Evolutionary conservation across 2,113 vertebrate species (phyloP).

Genomic region (Saimiri boliviensis): DNA sequence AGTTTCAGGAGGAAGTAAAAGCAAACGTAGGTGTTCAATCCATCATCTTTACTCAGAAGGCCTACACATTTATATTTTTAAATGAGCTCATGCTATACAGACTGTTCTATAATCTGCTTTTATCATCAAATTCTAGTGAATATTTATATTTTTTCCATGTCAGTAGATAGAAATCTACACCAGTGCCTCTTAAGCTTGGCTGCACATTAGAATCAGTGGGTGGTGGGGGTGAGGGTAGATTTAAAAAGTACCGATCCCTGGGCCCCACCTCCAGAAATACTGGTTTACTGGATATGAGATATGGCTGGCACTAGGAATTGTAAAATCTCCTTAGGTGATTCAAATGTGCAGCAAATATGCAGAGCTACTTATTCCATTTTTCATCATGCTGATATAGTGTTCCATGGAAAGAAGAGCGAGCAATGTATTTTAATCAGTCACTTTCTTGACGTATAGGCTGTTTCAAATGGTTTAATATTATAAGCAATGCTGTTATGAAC

Average conservation of each 20-base stretch:
- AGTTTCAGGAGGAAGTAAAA: constrained; percentile 62
- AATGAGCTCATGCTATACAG: constrained; percentile 62
- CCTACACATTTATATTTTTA: constrained; percentile 67
- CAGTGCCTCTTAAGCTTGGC: constrained; percentile 49
- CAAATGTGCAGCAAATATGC: constrained; percentile 13
- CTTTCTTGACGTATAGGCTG: not conserved
- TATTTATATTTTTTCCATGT: constrained; percentile 67
- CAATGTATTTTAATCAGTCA: not conserved
- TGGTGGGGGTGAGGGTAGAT: not conserved
- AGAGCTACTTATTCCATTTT: not conserved
- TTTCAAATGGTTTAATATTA: constrained; percentile 8
- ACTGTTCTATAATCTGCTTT: constrained; percentile 70
- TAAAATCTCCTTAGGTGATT: constrained; percentile 22
- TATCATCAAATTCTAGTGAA: constrained; percentile 67
- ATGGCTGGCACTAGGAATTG: not conserved
- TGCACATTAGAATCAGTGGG: constrained; percentile 23
- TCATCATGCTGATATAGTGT: not conserved
- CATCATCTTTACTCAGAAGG: constrained; percentile 70
- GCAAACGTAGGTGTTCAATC: constrained; percentile 59
- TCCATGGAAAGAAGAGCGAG: not conserved
- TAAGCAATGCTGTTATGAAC: constrained; percentile 24
- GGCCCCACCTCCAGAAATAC: constrained; percentile 34
- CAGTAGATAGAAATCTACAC: constrained; percentile 63
- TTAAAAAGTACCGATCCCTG: constrained; percentile 52
- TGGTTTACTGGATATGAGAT: constrained; percentile 47